These are phyloP conservation scores for Lepidostoma basale DNA, from an alignment of 1,140 invertebrate species.

Conservation along the genomic window DNA sequence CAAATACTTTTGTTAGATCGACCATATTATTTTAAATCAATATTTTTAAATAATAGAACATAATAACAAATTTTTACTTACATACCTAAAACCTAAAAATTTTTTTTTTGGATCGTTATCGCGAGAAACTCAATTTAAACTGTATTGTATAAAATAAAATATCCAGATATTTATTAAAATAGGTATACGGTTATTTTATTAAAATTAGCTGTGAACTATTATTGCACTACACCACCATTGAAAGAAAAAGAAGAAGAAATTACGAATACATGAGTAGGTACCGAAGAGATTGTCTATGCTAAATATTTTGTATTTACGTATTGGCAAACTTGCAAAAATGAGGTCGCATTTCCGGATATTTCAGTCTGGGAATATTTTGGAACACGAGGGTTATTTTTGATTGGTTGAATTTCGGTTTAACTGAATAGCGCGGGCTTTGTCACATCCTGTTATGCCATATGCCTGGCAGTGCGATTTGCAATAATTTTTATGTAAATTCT, in stretches of 20 bases:
- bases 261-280: not conserved
- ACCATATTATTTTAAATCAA: too few relatives aligned
- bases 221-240: not conserved
- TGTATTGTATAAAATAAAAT: not conserved
- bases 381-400: conserved; percentile 30
- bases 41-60: too few relatives aligned
- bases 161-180: too few relatives aligned
- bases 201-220: not conserved
- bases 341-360: conserved; percentile 28
- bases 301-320: not conserved
- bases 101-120: not conserved
- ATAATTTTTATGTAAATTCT: conserved; percentile 49
- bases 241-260: not conserved
- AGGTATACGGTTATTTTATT: too few relatives aligned
- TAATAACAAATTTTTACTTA: too few relatives aligned
- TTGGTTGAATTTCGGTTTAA: conserved; percentile 47
- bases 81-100: too few relatives aligned
- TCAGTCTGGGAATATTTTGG: conserved; percentile 26
- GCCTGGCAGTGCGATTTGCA: conserved; percentile 55
- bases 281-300: not conserved
- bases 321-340: not conserved
- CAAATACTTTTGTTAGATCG: too few relatives aligned
- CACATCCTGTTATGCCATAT: conserved; percentile 60
- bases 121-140: not conserved
- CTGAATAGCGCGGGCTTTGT: conserved; percentile 58